Conservation (phyloP, 1,140 invertebrate species). For the Battus philenor region DNA sequence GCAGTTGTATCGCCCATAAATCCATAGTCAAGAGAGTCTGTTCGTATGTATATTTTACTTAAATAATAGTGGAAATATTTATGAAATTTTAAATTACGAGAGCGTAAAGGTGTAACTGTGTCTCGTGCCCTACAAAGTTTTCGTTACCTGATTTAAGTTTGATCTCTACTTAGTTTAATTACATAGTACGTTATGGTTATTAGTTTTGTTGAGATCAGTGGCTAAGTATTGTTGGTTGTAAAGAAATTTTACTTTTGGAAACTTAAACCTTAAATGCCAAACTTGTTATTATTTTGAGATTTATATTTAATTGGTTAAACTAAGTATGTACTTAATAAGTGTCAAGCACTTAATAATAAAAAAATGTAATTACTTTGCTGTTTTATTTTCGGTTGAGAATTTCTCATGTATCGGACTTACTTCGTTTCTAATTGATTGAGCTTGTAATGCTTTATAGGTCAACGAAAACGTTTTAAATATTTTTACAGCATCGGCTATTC, state of each 20-base stretch:
- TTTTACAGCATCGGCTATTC: too few species aligned
- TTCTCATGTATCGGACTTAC: too few species aligned
- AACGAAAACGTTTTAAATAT: too few species aligned
- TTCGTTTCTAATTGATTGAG: too few species aligned
- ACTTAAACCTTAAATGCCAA: slow-evolving; percentile 48
- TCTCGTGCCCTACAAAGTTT: slow-evolving; percentile 33
- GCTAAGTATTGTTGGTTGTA: slow-evolving; percentile 32
- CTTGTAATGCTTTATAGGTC: too few species aligned
- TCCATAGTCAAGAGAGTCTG: too few species aligned
- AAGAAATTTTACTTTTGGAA: slow-evolving; percentile 26
- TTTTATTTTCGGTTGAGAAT: too few species aligned
- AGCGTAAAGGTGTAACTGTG: slow-evolving; percentile 23
- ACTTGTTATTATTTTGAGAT: slow-evolving; percentile 65
- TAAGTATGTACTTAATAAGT: slow-evolving; percentile 66
- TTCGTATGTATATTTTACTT: too few species aligned
- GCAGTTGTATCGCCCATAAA: too few species aligned
- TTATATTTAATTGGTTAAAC: slow-evolving; percentile 48
- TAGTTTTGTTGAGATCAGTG: slow-evolving; percentile 46
- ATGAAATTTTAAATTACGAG: slow-evolving; percentile 27
- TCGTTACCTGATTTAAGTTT: slow-evolving; percentile 69
- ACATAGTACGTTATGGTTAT: slow-evolving; percentile 34
- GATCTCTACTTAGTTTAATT: slow-evolving; percentile 66
- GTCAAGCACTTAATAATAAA: slow-evolving; percentile 34
- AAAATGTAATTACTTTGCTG: slow-evolving; percentile 21
- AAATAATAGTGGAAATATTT: too few species aligned